Conservation (phyloP, 2,113 vertebrate genomes). For the Bostrychus sinensis region DNA sequence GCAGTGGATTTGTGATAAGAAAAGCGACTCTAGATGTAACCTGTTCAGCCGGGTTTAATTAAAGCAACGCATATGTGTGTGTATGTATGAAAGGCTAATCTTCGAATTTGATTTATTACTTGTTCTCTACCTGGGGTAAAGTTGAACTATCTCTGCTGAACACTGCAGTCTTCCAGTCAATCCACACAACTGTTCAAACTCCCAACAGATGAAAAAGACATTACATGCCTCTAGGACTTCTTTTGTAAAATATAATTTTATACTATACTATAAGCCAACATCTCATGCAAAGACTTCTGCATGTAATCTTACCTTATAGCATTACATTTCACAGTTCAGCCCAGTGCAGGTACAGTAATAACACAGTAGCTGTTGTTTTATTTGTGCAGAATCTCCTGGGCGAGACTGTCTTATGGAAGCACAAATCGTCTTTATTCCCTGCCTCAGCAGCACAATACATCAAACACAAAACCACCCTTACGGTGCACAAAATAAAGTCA, state of each 20-base stretch:
- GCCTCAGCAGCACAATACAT: neutral
- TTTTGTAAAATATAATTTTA: too few species aligned
- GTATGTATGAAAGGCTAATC: slow-evolving; percentile 9
- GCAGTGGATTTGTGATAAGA: slow-evolving; percentile 47
- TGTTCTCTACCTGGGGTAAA: slow-evolving; percentile 20
- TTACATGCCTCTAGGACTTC: neutral
- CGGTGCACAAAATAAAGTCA: slow-evolving; percentile 2
- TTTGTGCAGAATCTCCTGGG: slow-evolving; percentile 15
- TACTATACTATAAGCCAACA: neutral
- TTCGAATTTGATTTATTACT: slow-evolving; percentile 44
- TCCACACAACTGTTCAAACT: neutral
- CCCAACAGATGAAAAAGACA: neutral
- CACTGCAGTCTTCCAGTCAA: slow-evolving; percentile 13
- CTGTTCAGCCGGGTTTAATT: slow-evolving; percentile 62
- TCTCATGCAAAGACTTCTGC: neutral
- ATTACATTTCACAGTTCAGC: slow-evolving; percentile 6
- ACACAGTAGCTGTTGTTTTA: slow-evolving; percentile 15
- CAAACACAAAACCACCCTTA: slow-evolving; percentile 7
- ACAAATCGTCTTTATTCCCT: slow-evolving; percentile 1
- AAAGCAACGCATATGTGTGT: slow-evolving; percentile 28
- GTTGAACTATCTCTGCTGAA: slow-evolving; percentile 23
- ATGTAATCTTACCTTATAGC: slow-evolving; percentile 15
- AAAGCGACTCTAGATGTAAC: slow-evolving; percentile 49
- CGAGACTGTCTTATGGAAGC: neutral
- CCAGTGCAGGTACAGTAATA: slow-evolving; percentile 7